These are phyloP conservation scores for Fregata magnificens DNA, from an alignment of 2,113 vertebrate genomes.

Conservation along the genomic window DNA sequence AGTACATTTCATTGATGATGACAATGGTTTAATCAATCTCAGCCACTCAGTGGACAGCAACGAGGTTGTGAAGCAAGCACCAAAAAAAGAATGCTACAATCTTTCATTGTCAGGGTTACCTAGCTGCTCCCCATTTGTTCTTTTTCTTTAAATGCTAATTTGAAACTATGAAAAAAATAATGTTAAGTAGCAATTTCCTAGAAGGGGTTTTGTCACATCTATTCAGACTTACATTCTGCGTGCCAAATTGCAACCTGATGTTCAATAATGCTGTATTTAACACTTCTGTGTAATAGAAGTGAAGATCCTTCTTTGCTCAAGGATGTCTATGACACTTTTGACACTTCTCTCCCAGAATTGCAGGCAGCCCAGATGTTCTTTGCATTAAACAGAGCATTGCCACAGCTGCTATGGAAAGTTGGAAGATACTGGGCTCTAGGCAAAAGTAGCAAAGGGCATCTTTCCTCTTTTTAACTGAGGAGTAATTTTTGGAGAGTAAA, in stretches of 20 bases:
- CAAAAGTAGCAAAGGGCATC: conserved; percentile 32
- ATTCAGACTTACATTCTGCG: conserved; percentile 43
- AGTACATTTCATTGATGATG: not conserved
- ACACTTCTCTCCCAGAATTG: conserved; percentile 34
- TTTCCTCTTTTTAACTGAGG: not conserved
- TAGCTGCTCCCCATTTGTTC: not conserved
- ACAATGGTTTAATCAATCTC: conserved; percentile 14
- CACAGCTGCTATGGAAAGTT: conserved; percentile 31
- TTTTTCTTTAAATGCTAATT: conserved; percentile 58
- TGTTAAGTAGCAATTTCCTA: conserved; percentile 33
- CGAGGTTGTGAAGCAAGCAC: not conserved
- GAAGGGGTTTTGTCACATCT: conserved; percentile 49
- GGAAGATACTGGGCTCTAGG: conserved; percentile 25
- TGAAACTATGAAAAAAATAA: conserved; percentile 41
- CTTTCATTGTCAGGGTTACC: conserved; percentile 9
- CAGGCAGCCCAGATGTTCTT: conserved; percentile 61
- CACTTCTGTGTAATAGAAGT: conserved; percentile 46
- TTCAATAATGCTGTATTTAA: conserved; percentile 55
- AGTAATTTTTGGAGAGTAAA: conserved; percentile 18
- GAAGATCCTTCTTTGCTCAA: conserved; percentile 56
- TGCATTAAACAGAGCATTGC: conserved; percentile 12
- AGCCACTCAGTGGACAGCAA: not conserved
- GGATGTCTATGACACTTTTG: conserved; percentile 63
- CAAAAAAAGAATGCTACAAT: not conserved
- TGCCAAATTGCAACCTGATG: conserved; percentile 47